Conservation (phyloP, 2,797 vertebrate genomes). For the Hephaestus fuliginosus region DNA sequence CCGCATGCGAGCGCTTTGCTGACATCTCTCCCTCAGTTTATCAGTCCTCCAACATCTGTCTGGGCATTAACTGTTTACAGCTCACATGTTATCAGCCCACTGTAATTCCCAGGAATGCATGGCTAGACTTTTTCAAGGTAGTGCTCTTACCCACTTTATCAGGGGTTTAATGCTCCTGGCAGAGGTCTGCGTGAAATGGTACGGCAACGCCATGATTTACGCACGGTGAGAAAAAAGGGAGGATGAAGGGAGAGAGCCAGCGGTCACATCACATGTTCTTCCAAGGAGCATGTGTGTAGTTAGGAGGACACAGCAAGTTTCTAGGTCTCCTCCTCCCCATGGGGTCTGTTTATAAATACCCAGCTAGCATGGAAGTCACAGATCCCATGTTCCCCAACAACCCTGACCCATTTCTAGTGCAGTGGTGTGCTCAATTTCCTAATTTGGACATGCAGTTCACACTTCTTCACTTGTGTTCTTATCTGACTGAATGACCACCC, state of each 20-base stretch:
- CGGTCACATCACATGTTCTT: slow-evolving; percentile 60
- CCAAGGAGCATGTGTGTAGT: slow-evolving; percentile 63
- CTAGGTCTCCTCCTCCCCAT: slow-evolving; percentile 81
- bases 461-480: slow-evolving; percentile 38
- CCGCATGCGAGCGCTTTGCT: slow-evolving; percentile 55
- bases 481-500: slow-evolving; percentile 47
- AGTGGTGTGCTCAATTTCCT: slow-evolving; percentile 68
- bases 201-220: slow-evolving; percentile 56
- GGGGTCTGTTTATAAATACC: slow-evolving; percentile 86
- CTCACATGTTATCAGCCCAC: slow-evolving; percentile 56
- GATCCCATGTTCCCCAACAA: slow-evolving; percentile 83
- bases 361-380: slow-evolving; percentile 79
- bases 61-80: slow-evolving; percentile 70
- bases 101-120: slow-evolving; percentile 66
- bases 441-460: slow-evolving; percentile 65
- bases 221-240: slow-evolving; percentile 28
- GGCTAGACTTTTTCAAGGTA: slow-evolving; percentile 49
- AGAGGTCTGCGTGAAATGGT: slow-evolving; percentile 44
- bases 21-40: slow-evolving; percentile 68
- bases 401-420: slow-evolving; percentile 84
- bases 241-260: slow-evolving; percentile 49
- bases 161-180: slow-evolving; percentile 39
- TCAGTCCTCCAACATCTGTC: slow-evolving; percentile 76
- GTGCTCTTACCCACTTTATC: slow-evolving; percentile 48
- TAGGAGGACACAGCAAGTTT: slow-evolving; percentile 76